Percentiles rank a stretch among this genome's conserved stretches.
These are phyloP conservation scores for Battus philenor DNA, from an alignment of 1,140 invertebrate genomes.

Conservation along the genomic window DNA sequence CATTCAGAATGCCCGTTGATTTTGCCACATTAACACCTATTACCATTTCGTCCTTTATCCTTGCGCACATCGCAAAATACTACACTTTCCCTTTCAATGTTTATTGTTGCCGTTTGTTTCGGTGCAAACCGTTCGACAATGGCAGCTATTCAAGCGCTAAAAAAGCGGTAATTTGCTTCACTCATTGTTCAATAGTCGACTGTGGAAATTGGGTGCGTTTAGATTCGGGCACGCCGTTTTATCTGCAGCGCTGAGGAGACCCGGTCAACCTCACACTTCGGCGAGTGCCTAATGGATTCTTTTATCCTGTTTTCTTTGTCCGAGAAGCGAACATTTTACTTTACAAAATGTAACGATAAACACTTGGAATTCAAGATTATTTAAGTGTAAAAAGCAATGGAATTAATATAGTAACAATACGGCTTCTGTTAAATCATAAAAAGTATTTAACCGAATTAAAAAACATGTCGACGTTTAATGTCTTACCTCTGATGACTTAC, in stretches of 20 bases:
- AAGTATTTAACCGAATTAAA: too few species aligned
- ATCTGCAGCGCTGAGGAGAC: slow-evolving; percentile 17
- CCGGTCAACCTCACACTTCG: slow-evolving; percentile 33
- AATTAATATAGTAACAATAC: too few species aligned
- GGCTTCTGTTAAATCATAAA: too few species aligned
- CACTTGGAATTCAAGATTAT: background rate
- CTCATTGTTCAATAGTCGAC: slow-evolving; percentile 68
- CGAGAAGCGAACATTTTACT: slow-evolving; percentile 6
- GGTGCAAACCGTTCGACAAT: slow-evolving; percentile 68
- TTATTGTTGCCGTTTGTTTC: slow-evolving; percentile 71
- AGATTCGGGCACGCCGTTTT: slow-evolving; percentile 62
- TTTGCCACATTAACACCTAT: slow-evolving; percentile 68
- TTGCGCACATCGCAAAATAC: slow-evolving; percentile 58
- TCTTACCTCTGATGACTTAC: too few species aligned
- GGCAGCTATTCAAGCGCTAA: slow-evolving; percentile 57
- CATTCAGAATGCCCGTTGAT: slow-evolving; percentile 55
- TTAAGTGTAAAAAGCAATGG: too few species aligned
- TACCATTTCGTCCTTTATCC: slow-evolving; percentile 48
- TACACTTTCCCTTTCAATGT: slow-evolving; percentile 72
- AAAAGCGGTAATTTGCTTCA: slow-evolving; percentile 72
- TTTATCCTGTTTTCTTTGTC: slow-evolving; percentile 22
- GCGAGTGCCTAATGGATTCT: slow-evolving; percentile 44
- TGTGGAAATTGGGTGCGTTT: slow-evolving; percentile 68
- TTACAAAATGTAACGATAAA: slow-evolving; percentile 4
- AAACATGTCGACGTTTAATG: too few species aligned